Percentiles rank a stretch among this genome's conserved stretches.
Conservation (phyloP, 2,113 vertebrate species). For the Atractosteus spatula region DNA sequence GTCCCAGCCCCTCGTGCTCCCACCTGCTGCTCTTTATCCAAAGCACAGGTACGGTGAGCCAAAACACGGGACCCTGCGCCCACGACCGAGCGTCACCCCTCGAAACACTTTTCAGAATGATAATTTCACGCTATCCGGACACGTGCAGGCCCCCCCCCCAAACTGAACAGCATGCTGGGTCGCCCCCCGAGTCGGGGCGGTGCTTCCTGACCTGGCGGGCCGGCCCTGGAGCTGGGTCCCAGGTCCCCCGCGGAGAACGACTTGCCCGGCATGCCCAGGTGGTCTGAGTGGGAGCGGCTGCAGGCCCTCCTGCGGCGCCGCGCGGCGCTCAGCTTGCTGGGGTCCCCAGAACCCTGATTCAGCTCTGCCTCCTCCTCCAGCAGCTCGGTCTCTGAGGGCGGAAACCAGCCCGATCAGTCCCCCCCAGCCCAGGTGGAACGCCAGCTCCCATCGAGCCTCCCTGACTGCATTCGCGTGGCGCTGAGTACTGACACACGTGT, state of each 20-base stretch:
- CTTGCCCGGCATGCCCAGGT: slow-evolving; percentile 59
- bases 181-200: too few relatives aligned
- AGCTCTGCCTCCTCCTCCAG: slow-evolving; percentile 80
- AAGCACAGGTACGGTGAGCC: too few relatives aligned
- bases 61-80: too few relatives aligned
- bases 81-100: too few relatives aligned
- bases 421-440: too few relatives aligned
- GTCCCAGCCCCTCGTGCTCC: too few relatives aligned
- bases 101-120: too few relatives aligned
- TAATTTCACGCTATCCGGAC: too few relatives aligned
- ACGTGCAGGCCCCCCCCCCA: slow-evolving; percentile 20
- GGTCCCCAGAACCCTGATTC: slow-evolving; percentile 73
- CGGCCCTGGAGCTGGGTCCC: slow-evolving; percentile 30
- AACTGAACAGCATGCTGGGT: slow-evolving; percentile 49
- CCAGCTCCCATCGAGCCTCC: too few relatives aligned
- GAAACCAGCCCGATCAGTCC: background rate
- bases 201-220: slow-evolving; percentile 16
- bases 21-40: too few relatives aligned
- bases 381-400: slow-evolving; percentile 77
- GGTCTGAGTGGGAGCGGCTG: slow-evolving; percentile 69
- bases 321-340: slow-evolving; percentile 69
- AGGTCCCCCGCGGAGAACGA: slow-evolving; percentile 45
- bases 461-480: too few relatives aligned
- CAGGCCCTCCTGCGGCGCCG: slow-evolving; percentile 77
- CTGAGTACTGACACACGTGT: too few relatives aligned